Percentiles rank a stretch among this genome's conserved stretches.
Conservation (phyloP, 2,113 vertebrate species). For the Oncorhynchus kisutch region DNA sequence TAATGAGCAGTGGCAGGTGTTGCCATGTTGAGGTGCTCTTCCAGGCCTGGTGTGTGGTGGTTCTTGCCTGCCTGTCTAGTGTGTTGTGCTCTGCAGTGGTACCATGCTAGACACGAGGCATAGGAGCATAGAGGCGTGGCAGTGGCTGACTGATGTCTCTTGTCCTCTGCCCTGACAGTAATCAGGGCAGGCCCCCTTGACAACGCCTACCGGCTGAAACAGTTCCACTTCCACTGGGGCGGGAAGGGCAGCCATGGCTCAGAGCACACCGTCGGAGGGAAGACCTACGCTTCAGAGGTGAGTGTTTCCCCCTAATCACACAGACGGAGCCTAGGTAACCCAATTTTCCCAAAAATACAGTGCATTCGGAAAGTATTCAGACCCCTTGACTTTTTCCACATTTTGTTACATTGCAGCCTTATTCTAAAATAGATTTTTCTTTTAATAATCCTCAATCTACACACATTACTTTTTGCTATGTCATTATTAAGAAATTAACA, state of each 20-base stretch:
- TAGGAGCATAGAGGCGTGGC: not conserved
- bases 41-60: not conserved
- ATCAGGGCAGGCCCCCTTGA: slow-evolving; percentile 87
- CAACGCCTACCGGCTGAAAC: slow-evolving; percentile 87
- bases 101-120: not conserved
- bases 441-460: too few relatives aligned
- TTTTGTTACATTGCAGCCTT: too few relatives aligned
- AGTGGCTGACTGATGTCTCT: not conserved
- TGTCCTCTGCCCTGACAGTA: slow-evolving; percentile 64
- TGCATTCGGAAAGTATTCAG: too few relatives aligned
- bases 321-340: too few relatives aligned
- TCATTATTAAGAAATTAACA: too few relatives aligned
- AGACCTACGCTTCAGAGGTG: slow-evolving; percentile 88
- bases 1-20: slow-evolving; percentile 12
- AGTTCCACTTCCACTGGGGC: slow-evolving; percentile 98
- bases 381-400: too few relatives aligned
- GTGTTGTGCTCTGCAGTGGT: not conserved
- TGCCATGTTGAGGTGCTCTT: slow-evolving; percentile 21
- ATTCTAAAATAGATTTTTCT: too few relatives aligned
- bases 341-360: too few relatives aligned
- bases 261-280: slow-evolving; percentile 88
- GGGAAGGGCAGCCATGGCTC: slow-evolving; percentile 83
- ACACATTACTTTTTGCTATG: too few relatives aligned
- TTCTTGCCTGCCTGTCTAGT: not conserved
- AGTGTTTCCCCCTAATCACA: slow-evolving; percentile 15